Evolutionary conservation across 2,113 vertebrate species (phyloP).

Genomic region (Verasper variegatus): DNA sequence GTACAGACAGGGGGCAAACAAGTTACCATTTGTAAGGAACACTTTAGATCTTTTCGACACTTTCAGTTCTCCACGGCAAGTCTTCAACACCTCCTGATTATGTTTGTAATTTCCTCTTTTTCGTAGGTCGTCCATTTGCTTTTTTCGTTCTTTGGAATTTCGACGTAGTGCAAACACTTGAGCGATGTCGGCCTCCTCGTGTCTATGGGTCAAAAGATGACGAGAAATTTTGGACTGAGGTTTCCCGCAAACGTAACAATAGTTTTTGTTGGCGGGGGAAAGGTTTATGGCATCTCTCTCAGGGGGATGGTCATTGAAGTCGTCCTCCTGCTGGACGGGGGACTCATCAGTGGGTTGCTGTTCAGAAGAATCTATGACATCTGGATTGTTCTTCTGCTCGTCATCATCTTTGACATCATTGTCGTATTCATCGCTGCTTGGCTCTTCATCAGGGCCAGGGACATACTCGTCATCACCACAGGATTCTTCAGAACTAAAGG

Average conservation of each 20-base stretch:
- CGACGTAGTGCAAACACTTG: constrained; percentile 1
- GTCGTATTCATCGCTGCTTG: background rate
- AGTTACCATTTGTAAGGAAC: background rate
- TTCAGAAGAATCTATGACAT: background rate
- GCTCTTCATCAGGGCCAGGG: background rate
- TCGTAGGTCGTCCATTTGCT: constrained; percentile 8
- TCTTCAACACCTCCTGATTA: constrained; percentile 45
- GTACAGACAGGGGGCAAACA: constrained; percentile 41
- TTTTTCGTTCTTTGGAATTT: constrained; percentile 26
- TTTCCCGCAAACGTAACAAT: constrained; percentile 64
- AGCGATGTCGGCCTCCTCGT: constrained; percentile 36
- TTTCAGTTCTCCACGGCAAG: constrained; percentile 30
- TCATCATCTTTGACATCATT: background rate
- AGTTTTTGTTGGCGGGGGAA: constrained; percentile 28
- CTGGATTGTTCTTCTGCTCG: background rate
- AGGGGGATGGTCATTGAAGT: background rate
- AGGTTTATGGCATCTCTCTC: background rate
- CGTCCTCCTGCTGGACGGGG: background rate
- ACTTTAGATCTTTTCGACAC: background rate
- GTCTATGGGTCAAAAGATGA: constrained; percentile 50
- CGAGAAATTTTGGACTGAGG: constrained; percentile 42
- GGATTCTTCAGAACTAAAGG: constrained; percentile 8
- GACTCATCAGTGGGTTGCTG: background rate
- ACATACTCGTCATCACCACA: constrained; percentile 15
- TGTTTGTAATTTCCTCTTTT: constrained; percentile 57